These are phyloP conservation scores for Diplogasteroides magnus DNA, from an alignment of 1,140 invertebrate genomes.

Conservation along the genomic window DNA sequence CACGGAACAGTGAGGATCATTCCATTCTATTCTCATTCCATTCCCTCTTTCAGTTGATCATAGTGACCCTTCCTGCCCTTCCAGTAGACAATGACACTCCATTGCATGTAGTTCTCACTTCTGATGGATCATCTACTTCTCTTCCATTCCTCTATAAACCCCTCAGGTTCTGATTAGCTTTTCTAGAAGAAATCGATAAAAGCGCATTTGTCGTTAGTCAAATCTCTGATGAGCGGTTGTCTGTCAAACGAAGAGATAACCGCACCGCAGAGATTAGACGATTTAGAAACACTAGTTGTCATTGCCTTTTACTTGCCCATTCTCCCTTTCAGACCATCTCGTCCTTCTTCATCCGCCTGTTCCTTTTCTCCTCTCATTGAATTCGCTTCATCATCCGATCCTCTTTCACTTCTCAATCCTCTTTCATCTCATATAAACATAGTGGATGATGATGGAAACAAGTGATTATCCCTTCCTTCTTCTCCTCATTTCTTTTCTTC, in stretches of 20 bases:
- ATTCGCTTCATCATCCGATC: constrained; percentile 16
- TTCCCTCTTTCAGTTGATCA: not conserved
- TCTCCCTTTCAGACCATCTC: not conserved
- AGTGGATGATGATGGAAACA: constrained; percentile 22
- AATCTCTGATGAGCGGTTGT: no score
- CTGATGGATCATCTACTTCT: no score
- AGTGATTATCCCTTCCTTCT: not conserved
- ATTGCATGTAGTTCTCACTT: no score
- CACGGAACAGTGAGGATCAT: not conserved
- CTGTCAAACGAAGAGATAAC: no score
- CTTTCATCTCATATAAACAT: constrained; percentile 18
- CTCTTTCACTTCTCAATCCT: constrained; percentile 15
- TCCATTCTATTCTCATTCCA: not conserved
- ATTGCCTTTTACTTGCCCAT: not conserved
- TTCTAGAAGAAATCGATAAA: no score
- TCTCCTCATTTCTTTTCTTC: not conserved
- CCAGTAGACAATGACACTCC: no score
- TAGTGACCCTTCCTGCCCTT: no score
- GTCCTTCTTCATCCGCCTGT: not conserved
- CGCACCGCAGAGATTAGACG: no score
- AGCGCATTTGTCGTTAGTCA: no score
- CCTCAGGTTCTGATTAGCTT: no score
- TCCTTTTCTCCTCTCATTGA: constrained; percentile 8
- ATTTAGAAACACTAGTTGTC: no score
- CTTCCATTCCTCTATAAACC: no score